Evolutionary conservation across 2,888 invertebrate genomes (phyloP), one percentile per base, ranked within the genome.

Genomic region (Philonicus albiceps): DNA sequence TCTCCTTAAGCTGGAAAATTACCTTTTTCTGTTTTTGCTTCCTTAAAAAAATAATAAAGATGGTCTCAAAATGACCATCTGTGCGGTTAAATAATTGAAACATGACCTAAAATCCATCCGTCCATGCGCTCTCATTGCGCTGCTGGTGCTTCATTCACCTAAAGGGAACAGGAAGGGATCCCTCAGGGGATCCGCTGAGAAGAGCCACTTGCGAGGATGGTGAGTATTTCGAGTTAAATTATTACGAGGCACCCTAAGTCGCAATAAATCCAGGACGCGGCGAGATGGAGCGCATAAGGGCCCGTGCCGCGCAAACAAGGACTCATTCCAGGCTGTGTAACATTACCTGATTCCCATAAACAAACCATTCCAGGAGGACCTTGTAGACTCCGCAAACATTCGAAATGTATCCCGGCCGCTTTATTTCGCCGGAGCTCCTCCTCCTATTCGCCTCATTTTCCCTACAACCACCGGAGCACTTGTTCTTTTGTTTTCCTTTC

Each of bases 331-430:
- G 53, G 49, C 31, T 78, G 16, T 78, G 78, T 78, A 78, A 43
- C 78, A 53, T 78, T 78, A 78, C 78, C 78, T 78, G 78, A 78
- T 78, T 78, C 78, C 78, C 49, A 78, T 78, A 78, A 78, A 49
- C 78, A 78, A 78, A 78, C 78, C 49, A 49, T 78, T 43, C 37
- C 78, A 78, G 49, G 27, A 78, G 78, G 78, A 78, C 78, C 49
- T 78, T 78, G 49, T 53, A 78, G 53, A 30, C 53, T 43, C 30
- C 11, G 49, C 49, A 78, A 78, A 78, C 78, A 78, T 49, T 78
- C 78, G 27, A 78, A 78, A 78, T 53, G 13, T 78, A 49, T 78
- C 78, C 43, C 22, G 64, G 64, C 22, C 64, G 64, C 64, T 64
- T 64, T 64, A 64, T 64, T 64, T 64, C 22, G 64, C 11, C 11